Evolutionary conservation across 1,140 invertebrate species (phyloP), one percentile per base, ranked within the genome.

Genomic region (Rhagoletis pomonella): DNA sequence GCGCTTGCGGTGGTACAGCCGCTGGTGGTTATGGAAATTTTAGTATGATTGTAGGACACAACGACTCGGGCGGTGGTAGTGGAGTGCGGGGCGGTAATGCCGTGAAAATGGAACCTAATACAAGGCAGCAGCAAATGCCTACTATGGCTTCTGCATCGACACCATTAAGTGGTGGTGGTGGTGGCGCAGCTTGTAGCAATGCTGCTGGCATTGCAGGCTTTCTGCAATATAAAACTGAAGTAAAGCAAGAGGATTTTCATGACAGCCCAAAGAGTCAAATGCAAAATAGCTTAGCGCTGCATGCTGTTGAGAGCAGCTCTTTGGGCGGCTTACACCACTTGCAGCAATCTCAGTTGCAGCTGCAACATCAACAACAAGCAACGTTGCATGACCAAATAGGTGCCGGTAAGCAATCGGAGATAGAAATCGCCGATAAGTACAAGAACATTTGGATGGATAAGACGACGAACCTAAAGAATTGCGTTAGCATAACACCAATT

Each of bases 401-500:
- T 69, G 29, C 19, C 1, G 67, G 47, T 47, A 81, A 81, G 10
- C 73, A 81, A 55, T 9, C 87, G n/a, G 39, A 92, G 47, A n/a
- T 90, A 58, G 91, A 92, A 77, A 92, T 92, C 47, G 91, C 91
- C 5, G 91, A 92, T 87, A 92, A 92, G 87, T 92, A 92, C 86
- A 92, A 92, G 58, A 92, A 92, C 29, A 92, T 92, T n/a, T 92
- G 91, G 91, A 92, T 92, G 84, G 91, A 92, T 85, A 92, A 92
- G 73, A 92, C 91, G 2, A 88, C 91, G 14, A 92, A 90, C 84
- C 55, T 92, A 5, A 87, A 92, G 87, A 91, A 92, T 69, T 89
- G 89, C 9, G 91, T 92, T 47, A 92, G 91, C 73, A 92, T 92
- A 62, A 92, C 91, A 1, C 90, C 91, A 6, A 92, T 92, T 55